A percentile compares a stretch with the other conserved stretches of the same genome.
Evolutionary conservation across 2,113 vertebrate genomes (phyloP).

Genomic region (Engraulis encrasicolus): DNA sequence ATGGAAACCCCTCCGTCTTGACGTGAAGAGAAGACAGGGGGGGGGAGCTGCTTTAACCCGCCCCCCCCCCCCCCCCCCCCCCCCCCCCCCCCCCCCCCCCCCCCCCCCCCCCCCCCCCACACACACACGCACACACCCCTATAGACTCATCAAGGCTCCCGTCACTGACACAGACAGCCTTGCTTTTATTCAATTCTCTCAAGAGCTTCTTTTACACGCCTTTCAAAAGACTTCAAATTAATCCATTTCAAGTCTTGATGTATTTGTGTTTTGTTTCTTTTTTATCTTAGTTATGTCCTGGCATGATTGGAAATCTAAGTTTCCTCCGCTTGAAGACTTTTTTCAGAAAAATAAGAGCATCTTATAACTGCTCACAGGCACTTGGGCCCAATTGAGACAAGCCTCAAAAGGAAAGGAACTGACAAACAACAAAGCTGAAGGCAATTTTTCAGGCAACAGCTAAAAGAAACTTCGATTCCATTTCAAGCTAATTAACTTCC

Average conservation of each 20-base stretch:
- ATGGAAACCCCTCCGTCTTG: not conserved
- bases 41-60: not conserved
- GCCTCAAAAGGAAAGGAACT: not conserved
- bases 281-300: too few species aligned
- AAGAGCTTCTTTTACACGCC: not conserved
- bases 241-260: not conserved
- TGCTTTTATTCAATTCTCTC: not conserved
- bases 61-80: too few species aligned
- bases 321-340: not conserved
- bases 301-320: not conserved
- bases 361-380: too few species aligned
- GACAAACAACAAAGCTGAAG: too few species aligned
- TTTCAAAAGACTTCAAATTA: not conserved
- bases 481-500: not conserved
- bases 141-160: not conserved
- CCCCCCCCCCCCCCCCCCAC: too few species aligned
- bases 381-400: not conserved
- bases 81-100: too few species aligned
- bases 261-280: not conserved
- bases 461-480: too few species aligned
- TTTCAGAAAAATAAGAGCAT: not conserved
- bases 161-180: not conserved
- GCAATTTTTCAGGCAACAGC: not conserved
- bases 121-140: not conserved
- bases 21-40: not conserved